Conservation (phyloP, 2,888 invertebrate genomes). For the Dryadula phaetusa region DNA sequence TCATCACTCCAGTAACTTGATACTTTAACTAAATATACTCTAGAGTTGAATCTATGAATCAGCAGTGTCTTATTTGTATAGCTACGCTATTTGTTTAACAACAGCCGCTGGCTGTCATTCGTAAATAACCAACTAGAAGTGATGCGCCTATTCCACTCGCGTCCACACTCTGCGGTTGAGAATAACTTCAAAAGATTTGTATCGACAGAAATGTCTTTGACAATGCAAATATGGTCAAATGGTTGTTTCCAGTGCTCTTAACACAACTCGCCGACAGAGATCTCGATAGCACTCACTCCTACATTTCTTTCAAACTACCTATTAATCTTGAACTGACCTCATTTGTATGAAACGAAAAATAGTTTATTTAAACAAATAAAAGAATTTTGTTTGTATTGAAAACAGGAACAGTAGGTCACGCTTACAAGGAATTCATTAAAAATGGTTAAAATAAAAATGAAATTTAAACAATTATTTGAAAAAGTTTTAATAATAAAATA, state of each 20-base stretch:
- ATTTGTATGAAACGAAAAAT: conserved; percentile 1
- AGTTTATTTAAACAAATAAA: conserved; percentile 18
- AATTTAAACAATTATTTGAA: no score
- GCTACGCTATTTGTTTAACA: conserved; percentile 39
- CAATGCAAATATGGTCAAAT: conserved; percentile 29
- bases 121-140: conserved; percentile 32
- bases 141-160: conserved; percentile 29
- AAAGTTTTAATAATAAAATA: no score
- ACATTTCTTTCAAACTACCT: conserved; percentile 1
- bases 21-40: conserved; percentile 42
- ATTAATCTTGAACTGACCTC: conserved; percentile 11
- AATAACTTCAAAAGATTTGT: conserved; percentile 35
- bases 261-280: conserved; percentile 28
- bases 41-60: conserved; percentile 41
- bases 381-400: conserved; percentile 30
- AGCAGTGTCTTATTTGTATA: conserved; percentile 38
- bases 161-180: conserved; percentile 33
- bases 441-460: no score
- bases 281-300: conserved; percentile 24
- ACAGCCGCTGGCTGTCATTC: conserved; percentile 38
- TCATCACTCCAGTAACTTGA: conserved; percentile 39
- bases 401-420: conserved; percentile 30
- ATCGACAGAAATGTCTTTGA: conserved; percentile 28
- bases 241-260: neutral
- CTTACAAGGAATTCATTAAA: neutral